phyloP scores from a whole-genome alignment of 2,113 vertebrate species.

The Ammospiza caudacuta region DNA sequence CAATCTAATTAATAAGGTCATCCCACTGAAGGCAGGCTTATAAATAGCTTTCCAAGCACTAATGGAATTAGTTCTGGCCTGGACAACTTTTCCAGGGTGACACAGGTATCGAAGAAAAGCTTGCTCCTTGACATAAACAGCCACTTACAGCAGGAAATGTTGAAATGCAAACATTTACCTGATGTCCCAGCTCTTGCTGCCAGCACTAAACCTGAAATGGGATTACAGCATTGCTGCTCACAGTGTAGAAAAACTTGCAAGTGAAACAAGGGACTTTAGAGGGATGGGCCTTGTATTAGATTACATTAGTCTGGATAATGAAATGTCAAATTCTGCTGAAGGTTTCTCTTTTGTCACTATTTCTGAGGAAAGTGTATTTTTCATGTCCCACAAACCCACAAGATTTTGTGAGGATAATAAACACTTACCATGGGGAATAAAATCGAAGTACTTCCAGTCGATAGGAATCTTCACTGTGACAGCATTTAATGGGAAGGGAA shows the following conservation, averaged over 20 bases:
- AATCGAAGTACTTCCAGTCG: neutral
- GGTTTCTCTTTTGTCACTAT: neutral
- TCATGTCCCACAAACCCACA: neutral
- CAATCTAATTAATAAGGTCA: conserved; percentile 21
- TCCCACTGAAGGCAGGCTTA: conserved; percentile 46
- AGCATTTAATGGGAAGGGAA: neutral
- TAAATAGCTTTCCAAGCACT: conserved; percentile 64
- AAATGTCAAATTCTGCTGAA: neutral
- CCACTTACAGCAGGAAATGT: neutral
- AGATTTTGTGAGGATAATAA: neutral
- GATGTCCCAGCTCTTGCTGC: neutral
- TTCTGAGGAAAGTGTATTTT: neutral
- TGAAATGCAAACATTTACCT: conserved; percentile 29
- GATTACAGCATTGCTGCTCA: conserved; percentile 39
- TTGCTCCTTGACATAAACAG: conserved; percentile 4
- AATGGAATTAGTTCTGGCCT: conserved; percentile 65
- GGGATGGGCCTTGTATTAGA: neutral
- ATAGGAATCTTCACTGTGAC: neutral
- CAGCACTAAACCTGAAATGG: conserved; percentile 16
- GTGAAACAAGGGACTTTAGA: conserved; percentile 48
- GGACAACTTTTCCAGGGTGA: conserved; percentile 47
- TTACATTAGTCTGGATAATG: neutral
- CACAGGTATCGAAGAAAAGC: conserved; percentile 19
- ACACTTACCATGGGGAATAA: neutral
- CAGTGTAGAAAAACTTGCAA: conserved; percentile 3